Conservation (phyloP, 2,888 invertebrate genomes). For the Scotopteryx bipunctaria region DNA sequence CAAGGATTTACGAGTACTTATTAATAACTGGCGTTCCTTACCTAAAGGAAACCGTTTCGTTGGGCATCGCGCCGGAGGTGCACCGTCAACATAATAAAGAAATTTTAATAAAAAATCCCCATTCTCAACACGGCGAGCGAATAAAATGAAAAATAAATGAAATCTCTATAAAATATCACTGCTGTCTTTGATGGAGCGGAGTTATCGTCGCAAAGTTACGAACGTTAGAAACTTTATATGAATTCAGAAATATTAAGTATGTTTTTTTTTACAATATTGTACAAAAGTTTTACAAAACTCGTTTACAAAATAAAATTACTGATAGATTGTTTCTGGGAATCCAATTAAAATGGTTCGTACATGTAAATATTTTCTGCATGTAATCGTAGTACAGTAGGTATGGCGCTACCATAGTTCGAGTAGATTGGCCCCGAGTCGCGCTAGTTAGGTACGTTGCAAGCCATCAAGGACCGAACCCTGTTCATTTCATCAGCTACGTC, state of each 20-base stretch:
- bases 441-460: constrained; percentile 29
- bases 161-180: constrained; percentile 53
- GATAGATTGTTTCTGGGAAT: constrained; percentile 47
- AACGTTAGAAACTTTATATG: constrained; percentile 41
- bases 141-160: constrained; percentile 56
- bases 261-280: constrained; percentile 37
- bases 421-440: neutral
- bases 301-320: constrained; percentile 43
- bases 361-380: constrained; percentile 46
- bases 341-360: constrained; percentile 62
- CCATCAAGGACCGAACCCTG: constrained; percentile 43
- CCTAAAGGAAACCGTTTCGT: constrained; percentile 54
- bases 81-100: constrained; percentile 65
- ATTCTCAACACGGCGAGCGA: constrained; percentile 45
- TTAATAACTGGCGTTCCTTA: constrained; percentile 52
- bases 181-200: constrained; percentile 54
- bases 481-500: constrained; percentile 59
- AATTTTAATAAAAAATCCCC: constrained; percentile 72
- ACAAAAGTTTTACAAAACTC: constrained; percentile 42
- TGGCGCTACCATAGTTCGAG: neutral
- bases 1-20: constrained; percentile 70
- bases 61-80: constrained; percentile 34
- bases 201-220: constrained; percentile 55
- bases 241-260: constrained; percentile 38
- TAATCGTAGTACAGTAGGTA: constrained; percentile 49